Evolutionary conservation across 1,140 invertebrate genomes (phyloP).

Genomic region (Drosophila kikkawai): DNA sequence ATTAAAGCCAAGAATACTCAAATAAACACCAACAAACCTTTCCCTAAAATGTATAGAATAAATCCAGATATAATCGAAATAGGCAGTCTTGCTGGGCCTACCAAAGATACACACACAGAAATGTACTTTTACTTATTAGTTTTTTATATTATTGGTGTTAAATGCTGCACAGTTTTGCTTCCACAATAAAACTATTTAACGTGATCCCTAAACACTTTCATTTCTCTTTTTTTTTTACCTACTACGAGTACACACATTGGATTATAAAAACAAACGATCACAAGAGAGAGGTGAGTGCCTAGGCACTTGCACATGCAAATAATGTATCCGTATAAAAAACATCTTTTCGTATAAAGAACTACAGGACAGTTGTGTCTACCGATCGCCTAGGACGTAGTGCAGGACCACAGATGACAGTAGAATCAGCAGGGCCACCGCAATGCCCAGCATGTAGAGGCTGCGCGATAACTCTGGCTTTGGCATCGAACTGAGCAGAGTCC

Average conservation of each 20-base stretch:
- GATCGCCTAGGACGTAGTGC: conserved; percentile 61
- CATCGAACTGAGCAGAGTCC: conserved; percentile 57
- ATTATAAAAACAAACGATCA: conserved; percentile 79
- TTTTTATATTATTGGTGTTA: conserved; percentile 63
- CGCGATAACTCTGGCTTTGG: conserved; percentile 73
- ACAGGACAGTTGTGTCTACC: conserved; percentile 31
- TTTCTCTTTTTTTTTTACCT: conserved; percentile 43
- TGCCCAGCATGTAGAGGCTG: conserved; percentile 78
- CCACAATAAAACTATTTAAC: conserved; percentile 79
- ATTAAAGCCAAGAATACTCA: conserved; percentile 17
- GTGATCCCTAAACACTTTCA: conserved; percentile 66
- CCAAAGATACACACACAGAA: conserved; percentile 36
- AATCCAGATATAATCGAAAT: neutral
- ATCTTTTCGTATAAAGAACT: conserved; percentile 41
- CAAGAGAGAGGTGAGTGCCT: conserved; percentile 63
- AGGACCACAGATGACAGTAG: conserved; percentile 68
- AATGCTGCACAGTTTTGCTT: conserved; percentile 75
- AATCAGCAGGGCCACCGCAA: conserved; percentile 71
- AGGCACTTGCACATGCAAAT: conserved; percentile 53
- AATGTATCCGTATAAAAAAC: conserved; percentile 63
- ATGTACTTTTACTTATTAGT: conserved; percentile 43
- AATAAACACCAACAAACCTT: neutral
- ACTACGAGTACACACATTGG: conserved; percentile 70
- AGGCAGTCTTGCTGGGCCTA: neutral
- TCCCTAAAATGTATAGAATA: neutral